Evolutionary conservation across 2,797 vertebrate species (phyloP), one percentile per base, ranked within the genome.

Genomic region (Anolis apletophallus): DNA sequence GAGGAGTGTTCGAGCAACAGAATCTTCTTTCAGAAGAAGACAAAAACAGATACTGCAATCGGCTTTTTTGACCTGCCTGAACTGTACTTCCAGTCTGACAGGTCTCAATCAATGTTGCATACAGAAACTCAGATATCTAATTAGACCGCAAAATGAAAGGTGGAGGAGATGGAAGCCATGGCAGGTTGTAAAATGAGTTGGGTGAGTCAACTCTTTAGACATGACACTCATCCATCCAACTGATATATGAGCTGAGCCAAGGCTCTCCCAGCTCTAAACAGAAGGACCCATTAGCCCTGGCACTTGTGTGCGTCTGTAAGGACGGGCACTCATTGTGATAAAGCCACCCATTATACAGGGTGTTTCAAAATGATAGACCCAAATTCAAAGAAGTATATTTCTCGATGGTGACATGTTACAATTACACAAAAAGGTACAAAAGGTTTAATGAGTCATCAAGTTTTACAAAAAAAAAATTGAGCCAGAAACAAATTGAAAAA

Each of bases 1-100:
- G 84, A 90, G 82, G 83, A 95, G 95, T 94, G 92, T 96, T 88
- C 80, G 94, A 89, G 96, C 90, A 97, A 97, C 96, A 93, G 36
- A 93, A 86, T 88, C 94, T 89, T 93, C 94, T 93, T 91, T 71
- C 91, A 94, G 90, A 93, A 93, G 84, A 78, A 88, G 81, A 72
- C 84, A 75, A 29, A 91, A 90, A 80, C 34, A 80, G 55, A 1
- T 72, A 88, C 82, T 68, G 79, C n/a, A 32, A 68, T 88, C 68
- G 87, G 83, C 46, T 78, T 88, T 74, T 85, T 64, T 77, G 83
- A 19, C 73, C 77, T 50, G 40, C n/a, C 83, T 85, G 52, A 72
- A 29, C 88, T 85, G 52, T 74, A 29, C 88, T 89, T 94, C 84
- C 83, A 88, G 76, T 26, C 83, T 7, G 2, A 77, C 23, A 52